Evolutionary conservation across 2,797 vertebrate species (phyloP).

Genomic region (Kryptolebias ocellatus): DNA sequence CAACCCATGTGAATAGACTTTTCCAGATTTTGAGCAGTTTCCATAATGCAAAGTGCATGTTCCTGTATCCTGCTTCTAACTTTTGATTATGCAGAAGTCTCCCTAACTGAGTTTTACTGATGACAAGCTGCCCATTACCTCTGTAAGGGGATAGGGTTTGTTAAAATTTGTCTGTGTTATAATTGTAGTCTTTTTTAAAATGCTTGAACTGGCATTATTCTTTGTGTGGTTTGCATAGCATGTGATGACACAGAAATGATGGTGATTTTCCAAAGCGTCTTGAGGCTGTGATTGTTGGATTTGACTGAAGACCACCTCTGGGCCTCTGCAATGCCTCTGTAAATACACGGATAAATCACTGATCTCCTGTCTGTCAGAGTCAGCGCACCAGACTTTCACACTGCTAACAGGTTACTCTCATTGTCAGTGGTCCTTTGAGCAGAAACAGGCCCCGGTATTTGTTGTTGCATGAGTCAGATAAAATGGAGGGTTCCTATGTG

Average conservation of each 20-base stretch:
- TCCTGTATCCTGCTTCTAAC: slow-evolving; percentile 30
- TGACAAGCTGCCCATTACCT: slow-evolving; percentile 67
- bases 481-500: slow-evolving; percentile 75
- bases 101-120: slow-evolving; percentile 51
- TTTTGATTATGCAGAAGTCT: slow-evolving; percentile 47
- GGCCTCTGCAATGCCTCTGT: slow-evolving; percentile 66
- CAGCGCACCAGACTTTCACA: slow-evolving; percentile 71
- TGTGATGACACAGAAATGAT: slow-evolving; percentile 70
- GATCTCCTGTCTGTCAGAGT: slow-evolving; percentile 76
- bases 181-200: slow-evolving; percentile 72
- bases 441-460: slow-evolving; percentile 69
- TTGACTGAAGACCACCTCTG: slow-evolving; percentile 78
- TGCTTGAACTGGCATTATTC: slow-evolving; percentile 72
- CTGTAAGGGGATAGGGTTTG: slow-evolving; percentile 60
- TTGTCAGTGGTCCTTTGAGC: slow-evolving; percentile 47
- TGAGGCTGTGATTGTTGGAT: slow-evolving; percentile 80
- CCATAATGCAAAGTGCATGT: slow-evolving; percentile 38
- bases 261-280: slow-evolving; percentile 71
- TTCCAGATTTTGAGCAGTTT: slow-evolving; percentile 46
- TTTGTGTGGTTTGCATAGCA: slow-evolving; percentile 66
- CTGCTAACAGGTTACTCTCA: slow-evolving; percentile 53
- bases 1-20: slow-evolving; percentile 47
- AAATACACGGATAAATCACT: slow-evolving; percentile 74
- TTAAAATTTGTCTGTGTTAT: slow-evolving; percentile 75
- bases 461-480: slow-evolving; percentile 74